Conservation (phyloP, 2,113 vertebrate genomes). For the Lepus americanus region DNA sequence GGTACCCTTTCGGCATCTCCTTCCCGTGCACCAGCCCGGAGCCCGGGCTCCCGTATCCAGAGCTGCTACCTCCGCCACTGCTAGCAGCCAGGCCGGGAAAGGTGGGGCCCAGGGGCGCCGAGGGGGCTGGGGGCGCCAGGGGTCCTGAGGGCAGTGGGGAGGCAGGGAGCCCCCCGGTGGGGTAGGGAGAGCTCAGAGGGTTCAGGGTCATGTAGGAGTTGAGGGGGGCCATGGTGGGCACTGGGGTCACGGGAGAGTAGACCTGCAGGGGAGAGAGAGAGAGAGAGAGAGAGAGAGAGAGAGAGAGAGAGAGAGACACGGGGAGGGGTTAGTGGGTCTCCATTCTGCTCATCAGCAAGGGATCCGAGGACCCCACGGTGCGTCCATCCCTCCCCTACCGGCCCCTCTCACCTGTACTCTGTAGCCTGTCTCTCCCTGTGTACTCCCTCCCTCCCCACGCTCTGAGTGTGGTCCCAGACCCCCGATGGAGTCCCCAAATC, state of each 20-base stretch:
- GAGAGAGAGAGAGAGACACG: not conserved
- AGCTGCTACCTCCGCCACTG: not conserved
- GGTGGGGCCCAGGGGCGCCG: constrained; percentile 87
- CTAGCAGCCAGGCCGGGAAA: constrained; percentile 73
- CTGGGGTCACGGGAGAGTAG: constrained; percentile 91
- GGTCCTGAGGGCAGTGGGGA: constrained; percentile 89
- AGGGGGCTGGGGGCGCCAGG: constrained; percentile 86
- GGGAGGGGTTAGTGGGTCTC: not conserved
- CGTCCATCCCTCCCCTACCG: not conserved
- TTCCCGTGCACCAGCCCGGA: constrained; percentile 88
- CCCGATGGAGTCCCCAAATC: not conserved
- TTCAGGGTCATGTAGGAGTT: constrained; percentile 96
- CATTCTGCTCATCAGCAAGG: not conserved
- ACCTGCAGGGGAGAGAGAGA: constrained; percentile 85
- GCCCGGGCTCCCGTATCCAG: constrained; percentile 82
- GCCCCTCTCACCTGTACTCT: not conserved
- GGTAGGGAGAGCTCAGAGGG: constrained; percentile 88
- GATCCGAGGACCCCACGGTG: not conserved
- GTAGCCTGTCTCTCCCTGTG: not conserved
- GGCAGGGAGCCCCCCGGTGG: constrained; percentile 86
- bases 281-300: constrained; percentile 40
- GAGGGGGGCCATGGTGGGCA: constrained; percentile 92
- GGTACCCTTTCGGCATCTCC: constrained; percentile 91
- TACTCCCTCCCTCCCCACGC: rapidly evolving
- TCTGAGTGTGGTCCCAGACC: not conserved